Conservation (phyloP, 2,113 vertebrate genomes). For the Lophotis ruficrista region DNA sequence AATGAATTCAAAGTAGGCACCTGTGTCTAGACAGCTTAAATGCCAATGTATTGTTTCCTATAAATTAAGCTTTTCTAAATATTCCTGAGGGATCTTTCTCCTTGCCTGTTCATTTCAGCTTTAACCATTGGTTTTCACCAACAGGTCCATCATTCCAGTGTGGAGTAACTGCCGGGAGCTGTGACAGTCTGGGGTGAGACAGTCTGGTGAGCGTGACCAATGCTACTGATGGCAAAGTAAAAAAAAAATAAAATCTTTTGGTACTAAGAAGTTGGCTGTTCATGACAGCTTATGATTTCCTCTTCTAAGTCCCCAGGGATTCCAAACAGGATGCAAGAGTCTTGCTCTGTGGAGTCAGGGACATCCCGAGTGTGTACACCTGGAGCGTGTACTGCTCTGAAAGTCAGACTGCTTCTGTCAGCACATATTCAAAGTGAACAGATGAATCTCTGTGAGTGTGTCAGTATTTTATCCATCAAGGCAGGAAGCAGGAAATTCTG, state of each 20-base stretch:
- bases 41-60: not conserved
- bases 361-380: conserved; percentile 39
- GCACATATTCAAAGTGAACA: conserved; percentile 56
- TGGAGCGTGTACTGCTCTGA: conserved; percentile 1
- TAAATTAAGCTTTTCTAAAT: not conserved
- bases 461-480: conserved; percentile 51
- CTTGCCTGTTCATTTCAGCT: not conserved
- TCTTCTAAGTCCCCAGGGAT: not conserved
- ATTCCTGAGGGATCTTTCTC: not conserved
- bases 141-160: not conserved
- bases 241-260: not conserved
- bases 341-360: not conserved
- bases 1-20: not conserved
- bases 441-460: conserved; percentile 22
- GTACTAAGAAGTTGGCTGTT: not conserved
- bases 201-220: not conserved
- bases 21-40: conserved; percentile 10
- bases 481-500: conserved; percentile 72
- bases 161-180: not conserved
- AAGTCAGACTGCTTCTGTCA: conserved; percentile 57
- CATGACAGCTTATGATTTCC: conserved; percentile 18
- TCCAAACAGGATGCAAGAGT: conserved; percentile 46
- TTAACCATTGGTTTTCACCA: not conserved
- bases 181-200: not conserved
- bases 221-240: not conserved